Percentiles rank a stretch among this genome's conserved stretches.
phyloP scores from a whole-genome alignment of 1,140 invertebrate species.

The Melipona quadrifasciata region DNA sequence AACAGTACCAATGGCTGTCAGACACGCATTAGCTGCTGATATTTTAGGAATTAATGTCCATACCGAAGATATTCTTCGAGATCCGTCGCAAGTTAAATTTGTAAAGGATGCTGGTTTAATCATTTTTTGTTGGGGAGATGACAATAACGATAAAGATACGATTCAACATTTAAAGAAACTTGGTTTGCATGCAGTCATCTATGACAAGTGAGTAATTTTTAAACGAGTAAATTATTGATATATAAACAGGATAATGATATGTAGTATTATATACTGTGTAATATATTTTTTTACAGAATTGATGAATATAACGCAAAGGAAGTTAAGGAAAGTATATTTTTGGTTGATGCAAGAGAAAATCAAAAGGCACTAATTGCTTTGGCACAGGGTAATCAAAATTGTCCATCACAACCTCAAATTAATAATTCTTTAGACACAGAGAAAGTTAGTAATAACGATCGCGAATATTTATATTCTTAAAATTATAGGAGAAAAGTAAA shows the following conservation, averaged over 20 bases:
- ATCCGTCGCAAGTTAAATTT: conserved; percentile 89
- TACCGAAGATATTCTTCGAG: conserved; percentile 93
- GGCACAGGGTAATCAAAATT: conserved; percentile 77
- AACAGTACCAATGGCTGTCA: conserved; percentile 90
- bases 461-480: not conserved
- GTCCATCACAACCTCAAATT: conserved; percentile 62
- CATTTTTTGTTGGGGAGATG: conserved; percentile 98
- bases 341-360: conserved; percentile 89
- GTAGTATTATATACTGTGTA: conserved; percentile 46
- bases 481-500: conserved; percentile 3
- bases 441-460: conserved; percentile 40
- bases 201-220: conserved; percentile 88
- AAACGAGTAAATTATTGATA: not conserved
- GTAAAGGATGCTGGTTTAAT: conserved; percentile 90
- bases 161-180: conserved; percentile 93
- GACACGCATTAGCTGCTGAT: conserved; percentile 90
- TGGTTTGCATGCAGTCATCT: conserved; percentile 96
- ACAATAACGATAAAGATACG: conserved; percentile 94
- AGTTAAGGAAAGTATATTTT: conserved; percentile 92
- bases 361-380: conserved; percentile 85
- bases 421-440: conserved; percentile 57
- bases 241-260: not conserved
- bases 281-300: conserved; percentile 81
- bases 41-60: conserved; percentile 95
- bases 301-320: conserved; percentile 90